phyloP scores from a whole-genome alignment of 2,888 invertebrate genomes.

The Homarus gammarus region DNA sequence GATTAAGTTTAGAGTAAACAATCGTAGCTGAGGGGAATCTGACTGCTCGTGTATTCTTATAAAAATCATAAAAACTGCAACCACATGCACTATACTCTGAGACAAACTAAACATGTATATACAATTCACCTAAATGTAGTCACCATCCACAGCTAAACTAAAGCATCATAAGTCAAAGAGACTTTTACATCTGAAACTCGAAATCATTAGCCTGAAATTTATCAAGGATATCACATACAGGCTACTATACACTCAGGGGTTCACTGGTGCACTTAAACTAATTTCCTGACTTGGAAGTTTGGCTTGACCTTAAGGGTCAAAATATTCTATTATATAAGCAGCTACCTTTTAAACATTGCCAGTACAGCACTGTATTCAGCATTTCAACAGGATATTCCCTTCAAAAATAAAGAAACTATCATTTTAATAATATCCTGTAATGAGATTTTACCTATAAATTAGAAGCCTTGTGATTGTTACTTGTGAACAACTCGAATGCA shows the following conservation, averaged over 20 bases:
- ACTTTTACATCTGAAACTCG: neutral
- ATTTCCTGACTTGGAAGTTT: neutral
- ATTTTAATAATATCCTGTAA: too few relatives aligned
- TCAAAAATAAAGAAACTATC: too few relatives aligned
- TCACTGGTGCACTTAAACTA: neutral
- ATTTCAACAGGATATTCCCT: too few relatives aligned
- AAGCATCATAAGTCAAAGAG: neutral
- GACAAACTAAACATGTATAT: neutral
- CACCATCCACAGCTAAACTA: neutral
- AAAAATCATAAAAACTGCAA: slow-evolving; percentile 6
- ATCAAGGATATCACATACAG: neutral
- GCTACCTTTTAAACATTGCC: neutral
- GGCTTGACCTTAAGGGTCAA: neutral
- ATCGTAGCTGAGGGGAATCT: neutral
- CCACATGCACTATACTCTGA: slow-evolving; percentile 16
- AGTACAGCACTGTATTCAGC: neutral
- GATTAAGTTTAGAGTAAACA: neutral
- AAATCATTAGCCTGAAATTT: neutral
- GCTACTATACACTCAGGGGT: neutral
- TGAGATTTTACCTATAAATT: too few relatives aligned
- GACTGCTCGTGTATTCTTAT: neutral
- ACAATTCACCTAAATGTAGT: neutral
- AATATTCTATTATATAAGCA: neutral
- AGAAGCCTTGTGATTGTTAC: too few relatives aligned
- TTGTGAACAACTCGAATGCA: too few relatives aligned